Evolutionary conservation across 1,140 invertebrate genomes (phyloP).

Genomic region (Papilio aristodemus): DNA sequence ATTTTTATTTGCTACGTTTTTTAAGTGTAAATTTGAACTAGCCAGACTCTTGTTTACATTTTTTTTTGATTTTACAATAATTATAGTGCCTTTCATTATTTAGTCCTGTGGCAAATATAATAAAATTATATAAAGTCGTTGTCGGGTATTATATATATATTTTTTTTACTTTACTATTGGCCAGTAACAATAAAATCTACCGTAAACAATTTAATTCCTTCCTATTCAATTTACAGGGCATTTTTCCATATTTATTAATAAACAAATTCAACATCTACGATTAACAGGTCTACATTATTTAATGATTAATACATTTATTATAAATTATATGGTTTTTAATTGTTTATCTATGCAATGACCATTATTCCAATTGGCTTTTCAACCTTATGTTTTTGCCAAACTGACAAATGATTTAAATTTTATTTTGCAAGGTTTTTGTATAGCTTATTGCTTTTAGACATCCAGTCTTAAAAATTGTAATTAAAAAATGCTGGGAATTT

Average conservation of each 20-base stretch:
- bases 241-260: not conserved
- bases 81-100: not conserved
- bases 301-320: not conserved
- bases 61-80: not conserved
- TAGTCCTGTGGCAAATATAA: not conserved
- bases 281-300: constrained; percentile 1
- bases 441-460: too few relatives aligned
- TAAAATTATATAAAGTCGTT: not conserved
- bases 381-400: too few relatives aligned
- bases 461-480: too few relatives aligned
- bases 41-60: too few relatives aligned
- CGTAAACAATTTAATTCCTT: too few relatives aligned
- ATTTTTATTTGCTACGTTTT: too few relatives aligned
- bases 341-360: not conserved
- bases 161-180: too few relatives aligned
- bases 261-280: constrained; percentile 17
- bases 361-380: not conserved
- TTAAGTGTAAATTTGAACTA: too few relatives aligned
- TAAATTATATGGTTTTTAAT: not conserved
- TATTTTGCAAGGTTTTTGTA: too few relatives aligned
- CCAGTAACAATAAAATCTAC: too few relatives aligned
- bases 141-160: not conserved
- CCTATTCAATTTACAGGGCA: too few relatives aligned
- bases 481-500: constrained; percentile 17
- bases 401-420: too few relatives aligned